Base-by-base conservation (phyloP, 2,888 invertebrate species). In the Brachyopa scutellaris region DNA sequence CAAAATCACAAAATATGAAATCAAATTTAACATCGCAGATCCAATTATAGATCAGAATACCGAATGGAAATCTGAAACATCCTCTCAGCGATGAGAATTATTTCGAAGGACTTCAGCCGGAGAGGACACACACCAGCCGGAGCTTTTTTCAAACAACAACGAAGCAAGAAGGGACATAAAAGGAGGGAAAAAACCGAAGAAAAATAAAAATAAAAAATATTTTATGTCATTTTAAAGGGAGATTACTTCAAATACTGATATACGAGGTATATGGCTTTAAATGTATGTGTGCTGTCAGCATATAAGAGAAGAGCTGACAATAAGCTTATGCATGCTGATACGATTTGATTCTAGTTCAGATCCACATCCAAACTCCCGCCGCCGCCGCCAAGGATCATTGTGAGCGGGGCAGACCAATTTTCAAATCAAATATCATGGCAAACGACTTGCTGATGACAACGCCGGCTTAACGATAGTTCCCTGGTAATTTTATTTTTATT, bases 1-100 rank as follows among this genome's bases (percentile, higher is more conserved):
- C 62, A 73, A 73, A 73, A 73, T 73, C 73, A 64, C 62, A 73
- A 73, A 73, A 73, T 73, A 73, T 64, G 62, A 62, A 64, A 73
- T 62, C 53, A 64, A 64, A 70, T 73, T 64, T 64, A 42, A 73
- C 62, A 73, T 73, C 73, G 45, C 11, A 64, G 62, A 73, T 73
- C 73, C 73, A 73, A 73, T 73, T 73, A 73, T 64, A 73, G 73
- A 73, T 73, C 45, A 29, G 55, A 53, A 47, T 53, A 72, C 42
- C 23, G 49, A 69, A 38, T 51, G 38, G 26, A 66, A 53, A 53
- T 53, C 31, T 55, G 33, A 67, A 33, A 45, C 23, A 62, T 53
- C 53, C 55, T 62, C 45, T 62, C 73, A 62, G 13, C 23, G 21
- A 26, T n/a, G 13, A 55, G 13, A 62, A 26, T 31, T 33, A 33